Conservation (phyloP, 2,888 invertebrate species). For the Ormyrus thymus region DNA sequence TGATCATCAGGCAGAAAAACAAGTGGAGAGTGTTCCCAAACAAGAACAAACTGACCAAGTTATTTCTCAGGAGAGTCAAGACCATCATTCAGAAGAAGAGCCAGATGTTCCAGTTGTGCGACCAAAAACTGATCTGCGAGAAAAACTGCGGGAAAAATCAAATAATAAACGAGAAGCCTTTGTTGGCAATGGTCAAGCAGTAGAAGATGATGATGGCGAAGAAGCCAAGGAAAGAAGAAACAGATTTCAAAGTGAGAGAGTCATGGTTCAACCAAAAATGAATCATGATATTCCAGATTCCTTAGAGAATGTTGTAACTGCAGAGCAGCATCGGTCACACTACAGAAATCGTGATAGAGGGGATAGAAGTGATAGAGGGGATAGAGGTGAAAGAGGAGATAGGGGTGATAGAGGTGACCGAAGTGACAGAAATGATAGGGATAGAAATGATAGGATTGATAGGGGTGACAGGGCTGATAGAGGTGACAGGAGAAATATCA, state of each 20-base stretch:
- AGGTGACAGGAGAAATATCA: conserved; percentile 37
- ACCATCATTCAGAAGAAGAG: conserved; percentile 45
- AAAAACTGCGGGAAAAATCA: conserved; percentile 67
- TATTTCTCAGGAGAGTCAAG: conserved; percentile 39
- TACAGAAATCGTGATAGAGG: conserved; percentile 63
- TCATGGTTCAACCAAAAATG: conserved; percentile 68
- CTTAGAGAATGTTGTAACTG: conserved; percentile 71
- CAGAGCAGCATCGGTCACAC: conserved; percentile 65
- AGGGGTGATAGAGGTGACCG: conserved; percentile 58
- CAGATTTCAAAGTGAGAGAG: conserved; percentile 71
- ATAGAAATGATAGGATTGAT: conserved; percentile 58
- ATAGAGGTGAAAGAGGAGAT: conserved; percentile 61
- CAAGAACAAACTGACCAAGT: conserved; percentile 35
- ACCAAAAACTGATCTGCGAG: conserved; percentile 66
- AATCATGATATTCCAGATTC: conserved; percentile 71
- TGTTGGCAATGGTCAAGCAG: conserved; percentile 64
- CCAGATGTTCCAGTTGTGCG: conserved; percentile 51
- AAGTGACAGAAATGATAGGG: conserved; percentile 56
- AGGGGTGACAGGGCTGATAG: conserved; percentile 35
- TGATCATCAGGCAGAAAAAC: conserved; percentile 7
- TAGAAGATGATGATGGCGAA: conserved; percentile 71
- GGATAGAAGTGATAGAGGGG: conserved; percentile 64
- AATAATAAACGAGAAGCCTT: conserved; percentile 62
- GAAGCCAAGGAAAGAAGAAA: conserved; percentile 71
- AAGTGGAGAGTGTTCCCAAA: conserved; percentile 1